These are phyloP conservation scores for Cryptus armator DNA, from an alignment of 2,888 invertebrate species.

Conservation along the genomic window DNA sequence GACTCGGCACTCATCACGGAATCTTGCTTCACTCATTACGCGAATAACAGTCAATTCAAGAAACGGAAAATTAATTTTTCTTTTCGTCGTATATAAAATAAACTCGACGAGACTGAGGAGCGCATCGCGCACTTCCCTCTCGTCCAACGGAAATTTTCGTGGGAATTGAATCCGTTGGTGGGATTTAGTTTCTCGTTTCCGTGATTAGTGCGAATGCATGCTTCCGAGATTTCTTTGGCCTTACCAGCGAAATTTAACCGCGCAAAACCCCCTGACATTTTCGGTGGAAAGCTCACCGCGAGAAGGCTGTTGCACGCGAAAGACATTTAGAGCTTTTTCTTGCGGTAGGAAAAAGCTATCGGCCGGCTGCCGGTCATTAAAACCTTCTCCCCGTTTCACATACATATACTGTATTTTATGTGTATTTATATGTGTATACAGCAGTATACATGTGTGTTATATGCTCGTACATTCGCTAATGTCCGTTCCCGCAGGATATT, in stretches of 20 bases:
- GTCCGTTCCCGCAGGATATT: conserved; percentile 11
- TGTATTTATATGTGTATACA: too few species aligned
- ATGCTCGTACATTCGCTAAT: not conserved
- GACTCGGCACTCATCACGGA: not conserved
- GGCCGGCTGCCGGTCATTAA: conserved; percentile 40
- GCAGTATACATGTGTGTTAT: not conserved
- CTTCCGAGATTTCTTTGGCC: conserved; percentile 58
- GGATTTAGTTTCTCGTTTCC: conserved; percentile 50
- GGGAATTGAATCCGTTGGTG: conserved; percentile 51
- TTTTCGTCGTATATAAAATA: not conserved
- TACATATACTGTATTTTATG: not conserved
- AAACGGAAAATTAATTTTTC: not conserved
- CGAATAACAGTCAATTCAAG: not conserved
- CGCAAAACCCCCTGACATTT: conserved; percentile 36
- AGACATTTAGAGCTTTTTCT: conserved; percentile 41
- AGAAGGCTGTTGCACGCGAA: conserved; percentile 50
- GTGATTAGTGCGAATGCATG: conserved; percentile 57
- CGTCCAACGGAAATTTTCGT: conserved; percentile 35
- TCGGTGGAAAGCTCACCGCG: conserved; percentile 41
- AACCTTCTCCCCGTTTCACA: not conserved
- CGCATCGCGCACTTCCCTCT: not conserved
- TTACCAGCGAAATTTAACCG: conserved; percentile 40
- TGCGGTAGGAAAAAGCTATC: conserved; percentile 20
- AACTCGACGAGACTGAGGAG: not conserved
- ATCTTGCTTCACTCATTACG: not conserved